Percentiles rank a stretch among this genome's conserved stretches.
Conservation (phyloP, 1,140 invertebrate genomes). For the fruit fly (Drosophila melanogaster) region DNA sequence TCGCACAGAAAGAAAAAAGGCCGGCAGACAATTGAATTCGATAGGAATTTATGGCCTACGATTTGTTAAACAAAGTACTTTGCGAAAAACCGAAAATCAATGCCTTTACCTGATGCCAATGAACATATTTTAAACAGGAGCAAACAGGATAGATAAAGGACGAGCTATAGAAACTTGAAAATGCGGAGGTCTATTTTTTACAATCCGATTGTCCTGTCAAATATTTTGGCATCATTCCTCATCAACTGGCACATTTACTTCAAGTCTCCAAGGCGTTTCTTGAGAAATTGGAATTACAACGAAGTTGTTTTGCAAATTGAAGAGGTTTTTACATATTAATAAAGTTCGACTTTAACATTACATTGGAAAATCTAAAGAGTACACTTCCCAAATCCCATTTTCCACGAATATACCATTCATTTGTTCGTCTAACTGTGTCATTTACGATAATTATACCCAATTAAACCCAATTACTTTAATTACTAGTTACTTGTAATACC, state of each 20-base stretch:
- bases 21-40: constrained; percentile 38
- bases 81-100: constrained; percentile 29
- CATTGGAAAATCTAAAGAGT: background rate
- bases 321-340: too few species aligned
- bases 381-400: too few species aligned
- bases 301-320: background rate
- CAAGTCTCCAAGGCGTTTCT: background rate
- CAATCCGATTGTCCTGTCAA: constrained; percentile 2
- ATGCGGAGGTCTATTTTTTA: background rate
- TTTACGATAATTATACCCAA: background rate
- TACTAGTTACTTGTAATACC: too few species aligned
- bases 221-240: background rate
- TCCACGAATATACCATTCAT: background rate
- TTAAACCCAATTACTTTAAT: background rate
- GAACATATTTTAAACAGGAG: constrained; percentile 25
- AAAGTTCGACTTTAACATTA: too few species aligned
- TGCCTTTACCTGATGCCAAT: constrained; percentile 23
- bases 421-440: background rate
- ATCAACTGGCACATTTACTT: background rate
- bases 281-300: too few species aligned
- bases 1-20: constrained; percentile 33
- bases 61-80: constrained; percentile 36
- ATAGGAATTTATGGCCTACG: constrained; percentile 26
- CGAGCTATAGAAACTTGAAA: background rate
- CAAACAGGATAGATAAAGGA: background rate